phyloP scores from a whole-genome alignment of 2,113 vertebrate species.

The Laticauda laticaudata region DNA sequence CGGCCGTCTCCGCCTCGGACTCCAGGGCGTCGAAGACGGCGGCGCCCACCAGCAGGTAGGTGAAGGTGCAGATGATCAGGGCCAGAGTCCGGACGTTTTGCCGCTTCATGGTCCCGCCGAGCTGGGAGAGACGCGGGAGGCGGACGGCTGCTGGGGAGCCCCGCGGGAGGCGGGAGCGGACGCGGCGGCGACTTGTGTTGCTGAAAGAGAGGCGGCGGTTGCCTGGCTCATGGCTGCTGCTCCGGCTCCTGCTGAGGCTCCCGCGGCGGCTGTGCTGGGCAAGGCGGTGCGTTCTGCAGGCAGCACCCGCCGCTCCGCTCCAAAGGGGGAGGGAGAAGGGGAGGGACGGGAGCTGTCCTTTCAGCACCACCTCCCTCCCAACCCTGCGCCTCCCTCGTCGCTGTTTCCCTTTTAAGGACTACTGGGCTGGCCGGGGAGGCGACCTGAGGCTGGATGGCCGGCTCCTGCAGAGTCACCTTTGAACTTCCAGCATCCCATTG shows the following conservation, averaged over 20 bases:
- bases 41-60: constrained; percentile 92
- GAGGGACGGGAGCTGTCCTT: background rate
- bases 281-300: background rate
- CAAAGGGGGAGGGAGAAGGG: background rate
- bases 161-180: constrained; percentile 33
- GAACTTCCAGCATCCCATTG: background rate
- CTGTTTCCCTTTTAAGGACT: background rate
- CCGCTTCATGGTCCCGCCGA: constrained; percentile 88
- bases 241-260: background rate
- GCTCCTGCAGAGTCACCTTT: background rate
- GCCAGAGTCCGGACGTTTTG: constrained; percentile 92
- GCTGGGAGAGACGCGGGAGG: background rate
- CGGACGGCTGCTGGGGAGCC: background rate
- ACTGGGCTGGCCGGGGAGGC: background rate
- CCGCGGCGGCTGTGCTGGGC: constrained; percentile 4
- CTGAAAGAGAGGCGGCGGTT: constrained; percentile 26
- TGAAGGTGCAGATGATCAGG: constrained; percentile 92
- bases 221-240: constrained; percentile 19
- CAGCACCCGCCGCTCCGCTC: background rate
- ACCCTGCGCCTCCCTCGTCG: background rate
- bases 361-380: background rate
- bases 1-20: constrained; percentile 81
- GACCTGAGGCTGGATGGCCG: background rate
- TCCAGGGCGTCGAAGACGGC: constrained; percentile 93
- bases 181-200: background rate